phyloP scores from a whole-genome alignment of 2,888 invertebrate species.

The Dione juno region DNA sequence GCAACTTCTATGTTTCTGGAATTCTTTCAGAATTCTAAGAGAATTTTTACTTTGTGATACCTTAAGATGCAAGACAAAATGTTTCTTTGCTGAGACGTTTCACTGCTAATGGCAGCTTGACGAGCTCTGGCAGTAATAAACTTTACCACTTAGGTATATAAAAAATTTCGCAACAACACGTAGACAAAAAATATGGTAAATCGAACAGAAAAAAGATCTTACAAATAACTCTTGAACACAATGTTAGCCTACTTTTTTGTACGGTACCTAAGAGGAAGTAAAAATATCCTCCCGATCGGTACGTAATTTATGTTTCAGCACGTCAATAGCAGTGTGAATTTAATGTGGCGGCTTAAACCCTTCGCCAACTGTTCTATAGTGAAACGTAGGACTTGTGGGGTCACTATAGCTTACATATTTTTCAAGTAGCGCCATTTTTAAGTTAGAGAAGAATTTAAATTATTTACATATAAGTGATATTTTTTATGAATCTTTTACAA shows the following conservation, averaged over 20 bases:
- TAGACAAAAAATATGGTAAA: not conserved
- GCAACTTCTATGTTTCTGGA: not conserved
- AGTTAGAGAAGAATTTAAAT: no score
- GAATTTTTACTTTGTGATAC: not conserved
- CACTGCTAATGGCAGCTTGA: not conserved
- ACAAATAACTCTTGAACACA: constrained; percentile 34
- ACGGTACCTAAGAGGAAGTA: constrained; percentile 33
- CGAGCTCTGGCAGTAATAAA: not conserved
- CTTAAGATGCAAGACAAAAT: not conserved
- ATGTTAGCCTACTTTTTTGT: constrained; percentile 26
- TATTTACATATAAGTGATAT: no score
- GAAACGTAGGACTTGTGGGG: constrained; percentile 3
- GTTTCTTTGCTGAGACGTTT: not conserved
- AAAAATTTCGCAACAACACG: not conserved
- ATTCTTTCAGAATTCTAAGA: not conserved
- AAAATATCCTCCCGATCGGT: constrained; percentile 37
- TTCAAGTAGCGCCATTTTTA: no score
- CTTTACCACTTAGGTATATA: not conserved
- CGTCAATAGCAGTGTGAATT: constrained; percentile 39
- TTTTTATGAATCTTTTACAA: no score
- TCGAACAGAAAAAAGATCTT: constrained; percentile 15
- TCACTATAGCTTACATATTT: not conserved
- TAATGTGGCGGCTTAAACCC: constrained; percentile 32
- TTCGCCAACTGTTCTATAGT: constrained; percentile 6
- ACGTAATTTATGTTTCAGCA: constrained; percentile 39